These are phyloP conservation scores for Penaeus indicus DNA, from an alignment of 1,140 invertebrate species.

Conservation along the genomic window DNA sequence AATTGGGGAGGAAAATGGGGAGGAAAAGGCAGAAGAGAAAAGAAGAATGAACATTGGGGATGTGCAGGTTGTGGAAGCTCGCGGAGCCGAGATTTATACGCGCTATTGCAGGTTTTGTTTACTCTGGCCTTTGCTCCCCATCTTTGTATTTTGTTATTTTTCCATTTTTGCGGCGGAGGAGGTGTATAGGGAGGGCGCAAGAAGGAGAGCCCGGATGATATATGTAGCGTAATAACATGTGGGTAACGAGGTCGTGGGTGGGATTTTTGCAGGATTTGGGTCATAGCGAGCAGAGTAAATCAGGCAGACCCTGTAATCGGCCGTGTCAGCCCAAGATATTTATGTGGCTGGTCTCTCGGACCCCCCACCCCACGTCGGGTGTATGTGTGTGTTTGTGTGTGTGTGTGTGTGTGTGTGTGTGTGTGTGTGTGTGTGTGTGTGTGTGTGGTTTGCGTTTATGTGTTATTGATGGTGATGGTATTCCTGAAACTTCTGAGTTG, in stretches of 20 bases:
- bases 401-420: neutral
- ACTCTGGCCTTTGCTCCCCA: no score
- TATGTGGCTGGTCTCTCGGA: neutral
- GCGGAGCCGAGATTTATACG: no score
- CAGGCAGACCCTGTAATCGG: constrained; percentile 28
- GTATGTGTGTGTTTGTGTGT: neutral
- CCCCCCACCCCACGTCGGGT: neutral
- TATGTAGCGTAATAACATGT: constrained; percentile 19
- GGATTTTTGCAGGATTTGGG: constrained; percentile 32
- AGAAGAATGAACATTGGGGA: neutral
- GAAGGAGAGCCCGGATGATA: neutral
- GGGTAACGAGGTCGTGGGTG: constrained; percentile 28
- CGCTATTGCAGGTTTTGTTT: no score
- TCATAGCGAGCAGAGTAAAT: constrained; percentile 31
- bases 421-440: no score
- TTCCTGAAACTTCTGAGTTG: no score
- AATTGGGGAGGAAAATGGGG: neutral
- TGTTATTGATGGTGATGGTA: no score
- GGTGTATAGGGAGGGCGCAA: neutral
- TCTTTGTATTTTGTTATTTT: no score
- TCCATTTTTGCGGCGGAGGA: neutral
- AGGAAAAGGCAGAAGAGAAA: no score
- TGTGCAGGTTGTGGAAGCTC: neutral
- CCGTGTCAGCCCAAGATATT: constrained; percentile 28
- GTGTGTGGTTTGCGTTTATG: no score